These are phyloP conservation scores for Craterocephalus amniculus DNA, from an alignment of 2,797 vertebrate species.

Conservation along the genomic window DNA sequence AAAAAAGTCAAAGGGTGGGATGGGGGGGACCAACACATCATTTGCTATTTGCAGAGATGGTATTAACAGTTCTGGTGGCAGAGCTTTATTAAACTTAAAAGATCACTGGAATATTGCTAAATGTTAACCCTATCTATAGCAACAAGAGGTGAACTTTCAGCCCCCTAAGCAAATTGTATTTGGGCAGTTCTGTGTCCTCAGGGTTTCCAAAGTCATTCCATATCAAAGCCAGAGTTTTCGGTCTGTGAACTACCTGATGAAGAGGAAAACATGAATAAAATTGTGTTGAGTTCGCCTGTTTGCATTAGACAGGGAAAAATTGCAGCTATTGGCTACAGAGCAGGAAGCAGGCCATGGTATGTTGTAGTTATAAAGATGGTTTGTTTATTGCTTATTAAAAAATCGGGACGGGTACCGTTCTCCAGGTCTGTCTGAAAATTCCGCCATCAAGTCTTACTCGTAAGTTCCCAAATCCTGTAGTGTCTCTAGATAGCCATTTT, in stretches of 20 bases:
- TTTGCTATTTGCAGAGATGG: slow-evolving; percentile 36
- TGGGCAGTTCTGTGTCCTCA: background rate
- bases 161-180: slow-evolving; percentile 13
- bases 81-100: slow-evolving; percentile 48
- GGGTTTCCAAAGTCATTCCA: slow-evolving; percentile 20
- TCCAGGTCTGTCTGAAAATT: too few relatives aligned
- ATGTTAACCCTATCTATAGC: slow-evolving; percentile 33
- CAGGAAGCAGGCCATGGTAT: background rate
- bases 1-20: too few relatives aligned
- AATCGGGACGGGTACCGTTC: too few relatives aligned
- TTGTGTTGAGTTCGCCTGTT: background rate
- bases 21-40: too few relatives aligned
- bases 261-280: background rate
- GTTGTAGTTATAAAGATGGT: background rate
- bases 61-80: slow-evolving; percentile 11
- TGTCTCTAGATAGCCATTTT: too few relatives aligned
- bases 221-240: background rate
- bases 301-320: background rate
- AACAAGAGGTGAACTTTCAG: slow-evolving; percentile 35
- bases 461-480: too few relatives aligned
- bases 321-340: too few relatives aligned
- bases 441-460: too few relatives aligned
- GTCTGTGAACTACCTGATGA: slow-evolving; percentile 6
- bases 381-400: background rate
- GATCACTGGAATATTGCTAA: slow-evolving; percentile 47